phyloP scores from a whole-genome alignment of 2,888 invertebrate species.

The Sarcophaga carnaria region DNA sequence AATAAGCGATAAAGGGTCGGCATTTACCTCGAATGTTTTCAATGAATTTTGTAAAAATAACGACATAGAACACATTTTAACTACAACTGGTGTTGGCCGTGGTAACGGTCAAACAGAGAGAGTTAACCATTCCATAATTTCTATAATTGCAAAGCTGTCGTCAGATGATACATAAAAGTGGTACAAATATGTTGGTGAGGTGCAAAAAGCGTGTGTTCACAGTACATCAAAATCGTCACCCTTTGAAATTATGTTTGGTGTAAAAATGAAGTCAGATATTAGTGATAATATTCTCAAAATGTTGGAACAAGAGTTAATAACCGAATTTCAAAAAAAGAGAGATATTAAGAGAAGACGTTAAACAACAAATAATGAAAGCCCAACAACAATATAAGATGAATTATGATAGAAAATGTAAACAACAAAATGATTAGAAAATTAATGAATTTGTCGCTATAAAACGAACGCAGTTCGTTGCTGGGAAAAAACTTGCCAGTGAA shows the following conservation, averaged over 20 bases:
- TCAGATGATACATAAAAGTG: slow-evolving; percentile 31
- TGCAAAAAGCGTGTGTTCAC: slow-evolving; percentile 43
- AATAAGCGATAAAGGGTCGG: slow-evolving; percentile 31
- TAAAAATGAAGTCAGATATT: slow-evolving; percentile 21
- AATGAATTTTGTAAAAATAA: slow-evolving; percentile 20
- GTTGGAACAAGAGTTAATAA: slow-evolving; percentile 53
- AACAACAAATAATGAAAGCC: slow-evolving; percentile 51
- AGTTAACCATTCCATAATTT: slow-evolving; percentile 28
- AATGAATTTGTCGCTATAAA: slow-evolving; percentile 60
- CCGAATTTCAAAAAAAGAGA: slow-evolving; percentile 57
- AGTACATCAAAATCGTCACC: slow-evolving; percentile 53
- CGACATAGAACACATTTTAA: slow-evolving; percentile 70
- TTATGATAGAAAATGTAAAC: slow-evolving; percentile 64
- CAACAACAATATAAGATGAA: slow-evolving; percentile 59
- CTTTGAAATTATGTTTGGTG: slow-evolving; percentile 62
- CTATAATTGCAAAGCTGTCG: slow-evolving; percentile 37
- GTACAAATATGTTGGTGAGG: slow-evolving; percentile 33
- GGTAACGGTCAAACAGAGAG: slow-evolving; percentile 50
- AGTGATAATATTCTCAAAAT: slow-evolving; percentile 40
- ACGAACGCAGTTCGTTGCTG: slow-evolving; percentile 57
- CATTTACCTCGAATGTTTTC: slow-evolving; percentile 26
- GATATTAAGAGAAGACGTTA: slow-evolving; percentile 42
- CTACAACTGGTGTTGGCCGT: slow-evolving; percentile 60
- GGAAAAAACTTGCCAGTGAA: slow-evolving; percentile 53
- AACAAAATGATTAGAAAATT: slow-evolving; percentile 42